phyloP scores from a whole-genome alignment of 2,797 vertebrate genomes.

The Pagetopsis macropterus region DNA sequence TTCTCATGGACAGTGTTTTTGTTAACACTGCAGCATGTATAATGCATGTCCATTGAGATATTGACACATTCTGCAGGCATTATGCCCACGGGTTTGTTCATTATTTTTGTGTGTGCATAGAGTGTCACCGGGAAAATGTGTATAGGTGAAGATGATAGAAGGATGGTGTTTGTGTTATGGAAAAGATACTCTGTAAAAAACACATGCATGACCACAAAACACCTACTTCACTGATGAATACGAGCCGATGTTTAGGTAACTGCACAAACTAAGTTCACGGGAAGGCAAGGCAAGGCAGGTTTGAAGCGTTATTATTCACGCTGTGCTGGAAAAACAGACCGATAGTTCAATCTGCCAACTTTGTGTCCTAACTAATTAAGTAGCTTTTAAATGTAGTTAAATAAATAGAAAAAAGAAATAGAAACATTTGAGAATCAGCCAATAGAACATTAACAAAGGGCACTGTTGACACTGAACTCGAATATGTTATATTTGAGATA shows the following conservation, averaged over 20 bases:
- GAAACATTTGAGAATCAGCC: not conserved
- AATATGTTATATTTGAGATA: too few relatives aligned
- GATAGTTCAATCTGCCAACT: constrained; percentile 32
- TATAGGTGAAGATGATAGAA: not conserved
- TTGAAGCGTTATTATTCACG: constrained; percentile 43
- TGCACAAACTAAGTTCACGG: constrained; percentile 22
- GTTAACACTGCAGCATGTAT: constrained; percentile 38
- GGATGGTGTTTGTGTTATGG: not conserved
- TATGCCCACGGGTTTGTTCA: constrained; percentile 18
- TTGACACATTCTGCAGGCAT: constrained; percentile 33
- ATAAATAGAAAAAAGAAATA: not conserved
- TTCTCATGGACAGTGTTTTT: constrained; percentile 19
- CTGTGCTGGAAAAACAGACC: constrained; percentile 24
- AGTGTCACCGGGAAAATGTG: constrained; percentile 9
- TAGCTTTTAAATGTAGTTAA: constrained; percentile 25
- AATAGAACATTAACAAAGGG: not conserved
- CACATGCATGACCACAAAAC: constrained; percentile 4
- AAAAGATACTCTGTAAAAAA: constrained; percentile 11
- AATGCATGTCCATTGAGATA: constrained; percentile 41
- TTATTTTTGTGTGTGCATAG: constrained; percentile 28
- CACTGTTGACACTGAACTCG: not conserved
- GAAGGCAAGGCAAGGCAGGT: not conserved
- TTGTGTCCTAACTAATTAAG: constrained; percentile 31
- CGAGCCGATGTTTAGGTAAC: constrained; percentile 26
- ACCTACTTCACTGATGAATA: constrained; percentile 46